These are phyloP conservation scores for Melieria crassipennis DNA, from an alignment of 2,888 invertebrate genomes.

Conservation along the genomic window DNA sequence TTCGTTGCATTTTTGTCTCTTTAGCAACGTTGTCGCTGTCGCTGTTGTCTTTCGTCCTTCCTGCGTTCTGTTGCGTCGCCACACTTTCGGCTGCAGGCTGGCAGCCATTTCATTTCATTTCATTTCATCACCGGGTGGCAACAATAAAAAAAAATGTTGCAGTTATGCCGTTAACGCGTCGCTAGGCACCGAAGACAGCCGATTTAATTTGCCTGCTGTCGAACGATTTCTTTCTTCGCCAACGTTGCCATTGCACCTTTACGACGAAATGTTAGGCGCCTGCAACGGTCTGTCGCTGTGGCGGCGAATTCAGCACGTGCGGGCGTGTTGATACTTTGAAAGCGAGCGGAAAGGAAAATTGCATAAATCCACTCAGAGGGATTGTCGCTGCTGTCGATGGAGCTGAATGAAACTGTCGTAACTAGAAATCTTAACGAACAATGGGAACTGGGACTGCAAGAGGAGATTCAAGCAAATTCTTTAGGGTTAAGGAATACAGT, in stretches of 20 bases:
- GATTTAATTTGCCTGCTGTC: constrained; percentile 27
- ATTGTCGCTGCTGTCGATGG: too few species aligned
- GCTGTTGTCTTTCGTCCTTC: background rate
- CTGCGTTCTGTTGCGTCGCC: constrained; percentile 14
- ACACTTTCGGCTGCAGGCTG: background rate
- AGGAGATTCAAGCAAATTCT: too few species aligned
- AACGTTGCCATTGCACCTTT: too few species aligned
- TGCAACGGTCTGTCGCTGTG: background rate
- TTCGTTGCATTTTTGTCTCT: constrained; percentile 35
- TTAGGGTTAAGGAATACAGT: too few species aligned
- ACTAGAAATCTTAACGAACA: too few species aligned
- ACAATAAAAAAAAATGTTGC: background rate
- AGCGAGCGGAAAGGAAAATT: background rate
- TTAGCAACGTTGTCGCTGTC: too few species aligned
- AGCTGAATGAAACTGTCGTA: too few species aligned
- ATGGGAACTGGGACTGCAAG: too few species aligned
- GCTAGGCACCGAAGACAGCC: constrained; percentile 10
- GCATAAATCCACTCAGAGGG: too few species aligned
- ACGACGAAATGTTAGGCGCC: background rate
- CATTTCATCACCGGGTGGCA: constrained; percentile 1
- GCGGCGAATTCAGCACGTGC: background rate
- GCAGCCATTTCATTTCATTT: background rate
- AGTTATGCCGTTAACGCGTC: constrained; percentile 8
- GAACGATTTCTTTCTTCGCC: background rate
- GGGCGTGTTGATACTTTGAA: background rate